A percentile compares a stretch with the other conserved stretches of the same genome.
phyloP scores from a whole-genome alignment of 2,113 vertebrate species.

The Copsychus sechellarum region DNA sequence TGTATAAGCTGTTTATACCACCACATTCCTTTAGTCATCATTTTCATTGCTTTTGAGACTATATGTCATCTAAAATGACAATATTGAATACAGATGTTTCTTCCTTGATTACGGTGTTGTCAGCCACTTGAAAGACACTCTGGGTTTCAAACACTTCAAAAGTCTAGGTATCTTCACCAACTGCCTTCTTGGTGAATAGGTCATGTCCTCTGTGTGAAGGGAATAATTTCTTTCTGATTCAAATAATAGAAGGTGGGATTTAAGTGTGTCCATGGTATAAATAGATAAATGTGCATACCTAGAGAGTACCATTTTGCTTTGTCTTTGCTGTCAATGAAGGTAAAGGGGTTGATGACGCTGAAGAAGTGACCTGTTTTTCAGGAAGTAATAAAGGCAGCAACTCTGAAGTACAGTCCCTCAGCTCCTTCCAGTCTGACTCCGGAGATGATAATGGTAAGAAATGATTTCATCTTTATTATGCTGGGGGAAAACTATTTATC shows the following conservation, averaged over 20 bases:
- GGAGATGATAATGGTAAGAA: conserved; percentile 96
- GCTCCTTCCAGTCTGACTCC: conserved; percentile 95
- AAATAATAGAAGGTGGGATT: not conserved
- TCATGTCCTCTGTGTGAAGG: conserved; percentile 8
- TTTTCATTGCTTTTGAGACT: conserved; percentile 60
- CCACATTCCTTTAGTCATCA: conserved; percentile 35
- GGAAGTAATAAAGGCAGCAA: conserved; percentile 95
- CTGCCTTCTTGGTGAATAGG: conserved; percentile 12
- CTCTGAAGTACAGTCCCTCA: conserved; percentile 94
- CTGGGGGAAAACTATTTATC: not conserved
- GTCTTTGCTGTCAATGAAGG: conserved; percentile 73
- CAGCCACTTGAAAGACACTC: conserved; percentile 48
- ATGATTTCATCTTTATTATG: not conserved
- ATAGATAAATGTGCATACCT: not conserved
- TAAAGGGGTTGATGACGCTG: conserved; percentile 86
- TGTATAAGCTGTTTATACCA: conserved; percentile 64
- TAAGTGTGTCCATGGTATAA: not conserved
- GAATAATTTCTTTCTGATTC: conserved; percentile 34
- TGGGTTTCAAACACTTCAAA: not conserved
- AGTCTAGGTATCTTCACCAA: conserved; percentile 40
- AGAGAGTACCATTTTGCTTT: conserved; percentile 60
- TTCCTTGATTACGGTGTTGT: conserved; percentile 15
- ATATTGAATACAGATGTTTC: not conserved
- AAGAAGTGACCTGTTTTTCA: conserved; percentile 91
- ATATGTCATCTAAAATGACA: not conserved